Evolutionary conservation across 1,140 invertebrate species (phyloP).

Genomic region (Orchesella cincta): DNA sequence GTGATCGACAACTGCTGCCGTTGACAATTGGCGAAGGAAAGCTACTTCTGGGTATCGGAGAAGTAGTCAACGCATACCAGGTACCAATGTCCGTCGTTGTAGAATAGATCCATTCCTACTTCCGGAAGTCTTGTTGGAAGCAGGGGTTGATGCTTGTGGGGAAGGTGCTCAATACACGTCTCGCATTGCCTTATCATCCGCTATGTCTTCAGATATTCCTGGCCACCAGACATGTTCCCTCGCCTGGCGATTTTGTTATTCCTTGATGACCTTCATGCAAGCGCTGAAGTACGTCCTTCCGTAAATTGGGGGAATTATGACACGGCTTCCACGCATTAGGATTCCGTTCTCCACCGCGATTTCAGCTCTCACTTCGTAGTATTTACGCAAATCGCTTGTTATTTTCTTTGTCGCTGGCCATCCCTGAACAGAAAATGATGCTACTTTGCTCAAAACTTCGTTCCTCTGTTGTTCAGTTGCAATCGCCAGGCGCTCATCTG

Average conservation of each 20-base stretch:
- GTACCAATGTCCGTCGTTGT: background rate
- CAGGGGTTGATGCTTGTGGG: background rate
- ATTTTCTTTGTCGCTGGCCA: conserved; percentile 1
- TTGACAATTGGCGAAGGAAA: background rate
- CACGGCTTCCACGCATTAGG: background rate
- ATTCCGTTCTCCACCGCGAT: background rate
- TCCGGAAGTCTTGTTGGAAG: conserved; percentile 22
- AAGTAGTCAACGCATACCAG: conserved; percentile 29
- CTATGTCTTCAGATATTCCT: conserved; percentile 20
- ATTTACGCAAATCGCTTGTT: background rate
- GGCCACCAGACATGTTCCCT: conserved; percentile 27
- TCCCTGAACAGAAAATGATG: background rate
- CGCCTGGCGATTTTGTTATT: conserved; percentile 15
- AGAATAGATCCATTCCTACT: conserved; percentile 31
- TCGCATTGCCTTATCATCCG: background rate
- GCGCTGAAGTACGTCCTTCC: background rate
- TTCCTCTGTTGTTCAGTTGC: conserved; percentile 28
- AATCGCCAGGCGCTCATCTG: conserved; percentile 21
- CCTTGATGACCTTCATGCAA: conserved; percentile 34
- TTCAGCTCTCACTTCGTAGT: background rate
- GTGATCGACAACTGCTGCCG: conserved; percentile 14
- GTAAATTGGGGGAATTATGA: background rate
- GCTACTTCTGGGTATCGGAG: conserved; percentile 35
- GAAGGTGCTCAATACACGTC: conserved; percentile 27
- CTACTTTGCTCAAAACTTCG: background rate